These are phyloP conservation scores for Chymomyza costata DNA, from an alignment of 1,140 invertebrate genomes.

Conservation along the genomic window DNA sequence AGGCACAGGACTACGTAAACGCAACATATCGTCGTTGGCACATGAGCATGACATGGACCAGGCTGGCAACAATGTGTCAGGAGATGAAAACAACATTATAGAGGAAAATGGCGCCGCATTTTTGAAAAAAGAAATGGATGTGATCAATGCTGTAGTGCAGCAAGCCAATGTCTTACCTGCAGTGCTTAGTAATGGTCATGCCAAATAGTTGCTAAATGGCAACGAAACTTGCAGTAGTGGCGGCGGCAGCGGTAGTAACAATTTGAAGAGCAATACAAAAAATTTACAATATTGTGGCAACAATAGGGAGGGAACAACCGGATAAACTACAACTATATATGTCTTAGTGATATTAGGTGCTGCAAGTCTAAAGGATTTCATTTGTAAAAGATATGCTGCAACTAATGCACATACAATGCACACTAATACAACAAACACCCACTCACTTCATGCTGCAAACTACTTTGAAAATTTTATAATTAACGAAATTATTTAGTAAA, in stretches of 20 bases:
- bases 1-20: slow-evolving; percentile 43
- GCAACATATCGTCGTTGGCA: slow-evolving; percentile 49
- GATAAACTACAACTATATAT: slow-evolving; percentile 4
- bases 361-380: slow-evolving; percentile 7
- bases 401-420: slow-evolving; percentile 16
- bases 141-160: slow-evolving; percentile 72
- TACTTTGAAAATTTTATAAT: too few species aligned
- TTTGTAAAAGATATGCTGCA: slow-evolving; percentile 21
- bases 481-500: neutral
- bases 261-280: slow-evolving; percentile 1
- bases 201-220: slow-evolving; percentile 57
- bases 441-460: neutral
- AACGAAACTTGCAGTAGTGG: slow-evolving; percentile 6
- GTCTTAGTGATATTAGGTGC: slow-evolving; percentile 18
- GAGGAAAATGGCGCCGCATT: slow-evolving; percentile 58
- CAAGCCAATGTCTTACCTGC: slow-evolving; percentile 69
- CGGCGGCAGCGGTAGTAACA: slow-evolving; percentile 6
- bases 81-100: neutral
- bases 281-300: neutral
- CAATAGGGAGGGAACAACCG: slow-evolving; percentile 8
- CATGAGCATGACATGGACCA: slow-evolving; percentile 34
- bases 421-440: slow-evolving; percentile 4
- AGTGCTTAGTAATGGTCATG: slow-evolving; percentile 74
- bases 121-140: slow-evolving; percentile 73
- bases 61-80: slow-evolving; percentile 7